Conservation (phyloP, 2,113 vertebrate genomes). For the Coreoperca whiteheadi region DNA sequence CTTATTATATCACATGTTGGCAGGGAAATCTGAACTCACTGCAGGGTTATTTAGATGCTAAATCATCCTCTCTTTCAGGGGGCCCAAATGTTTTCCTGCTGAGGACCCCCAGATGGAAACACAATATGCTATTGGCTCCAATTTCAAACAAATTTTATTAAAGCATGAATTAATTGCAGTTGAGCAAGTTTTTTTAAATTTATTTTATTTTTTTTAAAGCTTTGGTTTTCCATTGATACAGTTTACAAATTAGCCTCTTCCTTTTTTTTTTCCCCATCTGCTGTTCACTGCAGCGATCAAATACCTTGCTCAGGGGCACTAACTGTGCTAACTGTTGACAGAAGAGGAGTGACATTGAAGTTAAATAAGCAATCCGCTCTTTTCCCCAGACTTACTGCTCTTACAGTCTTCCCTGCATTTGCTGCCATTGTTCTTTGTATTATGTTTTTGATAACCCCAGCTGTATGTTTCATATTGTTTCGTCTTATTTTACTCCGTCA, state of each 20-base stretch:
- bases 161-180: background rate
- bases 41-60: slow-evolving; percentile 6
- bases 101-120: slow-evolving; percentile 34
- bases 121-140: background rate
- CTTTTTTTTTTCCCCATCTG: background rate
- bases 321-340: slow-evolving; percentile 2
- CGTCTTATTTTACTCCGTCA: slow-evolving; percentile 6
- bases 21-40: slow-evolving; percentile 1
- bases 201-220: background rate
- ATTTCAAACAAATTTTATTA: slow-evolving; percentile 9
- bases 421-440: background rate
- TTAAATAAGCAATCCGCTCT: background rate
- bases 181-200: background rate
- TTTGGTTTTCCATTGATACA: background rate
- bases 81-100: slow-evolving; percentile 1
- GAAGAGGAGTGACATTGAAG: background rate
- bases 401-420: too few relatives aligned
- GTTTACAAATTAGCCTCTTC: background rate
- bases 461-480: background rate
- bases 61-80: slow-evolving; percentile 31
- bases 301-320: background rate
- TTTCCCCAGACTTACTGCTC: background rate
- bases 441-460: background rate
- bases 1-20: slow-evolving; percentile 45
- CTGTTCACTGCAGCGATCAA: background rate